Evolutionary conservation across 2,888 invertebrate genomes (phyloP).

Genomic region (Autographa pulchrina): DNA sequence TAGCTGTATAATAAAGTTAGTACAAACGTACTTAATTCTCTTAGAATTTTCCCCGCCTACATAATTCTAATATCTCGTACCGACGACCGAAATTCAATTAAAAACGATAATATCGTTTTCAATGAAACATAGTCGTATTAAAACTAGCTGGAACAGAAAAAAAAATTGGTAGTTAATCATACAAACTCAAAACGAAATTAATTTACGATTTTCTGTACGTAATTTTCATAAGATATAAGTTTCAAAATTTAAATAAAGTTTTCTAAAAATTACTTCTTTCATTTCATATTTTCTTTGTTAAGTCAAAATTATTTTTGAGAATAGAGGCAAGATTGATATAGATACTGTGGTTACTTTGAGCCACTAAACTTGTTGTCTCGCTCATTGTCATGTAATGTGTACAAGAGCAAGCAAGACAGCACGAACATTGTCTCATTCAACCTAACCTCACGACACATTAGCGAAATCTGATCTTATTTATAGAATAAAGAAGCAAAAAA

Average conservation of each 20-base stretch:
- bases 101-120: conserved; percentile 27
- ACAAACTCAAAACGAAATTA: conserved; percentile 48
- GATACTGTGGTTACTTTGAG: not conserved
- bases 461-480: not conserved
- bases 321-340: conserved; percentile 25
- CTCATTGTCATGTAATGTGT: not conserved
- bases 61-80: conserved; percentile 36
- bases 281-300: conserved; percentile 41
- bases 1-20: conserved; percentile 38
- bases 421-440: not conserved
- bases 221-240: conserved; percentile 37
- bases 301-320: conserved; percentile 33
- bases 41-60: conserved; percentile 12
- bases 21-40: conserved; percentile 39
- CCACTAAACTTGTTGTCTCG: not conserved
- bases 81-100: conserved; percentile 7
- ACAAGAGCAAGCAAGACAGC: not conserved
- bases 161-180: conserved; percentile 46
- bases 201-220: conserved; percentile 34
- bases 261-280: conserved; percentile 35
- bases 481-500: not conserved
- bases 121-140: conserved; percentile 36
- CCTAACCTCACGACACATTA: not conserved
- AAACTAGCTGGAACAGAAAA: conserved; percentile 66
- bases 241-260: conserved; percentile 36